These are phyloP conservation scores for Belgica antarctica DNA, from an alignment of 2,888 invertebrate genomes.

Conservation along the genomic window DNA sequence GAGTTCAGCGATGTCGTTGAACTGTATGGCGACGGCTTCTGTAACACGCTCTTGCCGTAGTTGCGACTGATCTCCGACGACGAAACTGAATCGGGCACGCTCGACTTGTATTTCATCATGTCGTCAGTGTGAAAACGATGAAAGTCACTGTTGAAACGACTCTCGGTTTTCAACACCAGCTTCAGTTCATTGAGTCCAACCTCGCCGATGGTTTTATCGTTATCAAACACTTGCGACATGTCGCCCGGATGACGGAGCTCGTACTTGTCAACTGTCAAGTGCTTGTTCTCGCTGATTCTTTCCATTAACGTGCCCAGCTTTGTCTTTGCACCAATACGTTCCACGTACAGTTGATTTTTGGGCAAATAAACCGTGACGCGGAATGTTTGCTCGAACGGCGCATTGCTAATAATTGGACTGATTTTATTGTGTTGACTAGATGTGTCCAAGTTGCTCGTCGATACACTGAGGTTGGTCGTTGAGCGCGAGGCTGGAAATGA, in stretches of 20 bases:
- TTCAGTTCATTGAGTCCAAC: slow-evolving; percentile 55
- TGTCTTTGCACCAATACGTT: slow-evolving; percentile 68
- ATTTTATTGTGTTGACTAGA: slow-evolving; percentile 56
- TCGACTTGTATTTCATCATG: slow-evolving; percentile 50
- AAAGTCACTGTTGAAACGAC: slow-evolving; percentile 38
- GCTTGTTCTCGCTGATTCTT: slow-evolving; percentile 73
- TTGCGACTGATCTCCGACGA: slow-evolving; percentile 54
- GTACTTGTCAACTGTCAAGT: slow-evolving; percentile 69
- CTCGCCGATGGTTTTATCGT: slow-evolving; percentile 54
- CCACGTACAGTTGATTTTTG: slow-evolving; percentile 74
- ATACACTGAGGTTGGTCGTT: slow-evolving; percentile 46
- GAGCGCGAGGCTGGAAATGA: slow-evolving; percentile 46
- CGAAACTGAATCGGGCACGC: slow-evolving; percentile 51
- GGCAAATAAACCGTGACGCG: slow-evolving; percentile 68
- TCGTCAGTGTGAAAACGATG: slow-evolving; percentile 53
- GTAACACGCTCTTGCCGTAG: slow-evolving; percentile 45
- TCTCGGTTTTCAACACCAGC: slow-evolving; percentile 46
- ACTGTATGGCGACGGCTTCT: slow-evolving; percentile 55
- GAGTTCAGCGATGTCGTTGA: slow-evolving; percentile 55
- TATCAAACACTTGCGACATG: slow-evolving; percentile 54
- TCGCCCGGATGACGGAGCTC: slow-evolving; percentile 73
- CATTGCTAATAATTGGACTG: slow-evolving; percentile 50
- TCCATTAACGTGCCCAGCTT: slow-evolving; percentile 67
- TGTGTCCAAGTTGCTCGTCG: slow-evolving; percentile 52
- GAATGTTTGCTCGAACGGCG: slow-evolving; percentile 56